Percentiles rank a stretch among this genome's conserved stretches.
Conservation (phyloP, 2,888 invertebrate genomes). For the Athrips mouffetella region DNA sequence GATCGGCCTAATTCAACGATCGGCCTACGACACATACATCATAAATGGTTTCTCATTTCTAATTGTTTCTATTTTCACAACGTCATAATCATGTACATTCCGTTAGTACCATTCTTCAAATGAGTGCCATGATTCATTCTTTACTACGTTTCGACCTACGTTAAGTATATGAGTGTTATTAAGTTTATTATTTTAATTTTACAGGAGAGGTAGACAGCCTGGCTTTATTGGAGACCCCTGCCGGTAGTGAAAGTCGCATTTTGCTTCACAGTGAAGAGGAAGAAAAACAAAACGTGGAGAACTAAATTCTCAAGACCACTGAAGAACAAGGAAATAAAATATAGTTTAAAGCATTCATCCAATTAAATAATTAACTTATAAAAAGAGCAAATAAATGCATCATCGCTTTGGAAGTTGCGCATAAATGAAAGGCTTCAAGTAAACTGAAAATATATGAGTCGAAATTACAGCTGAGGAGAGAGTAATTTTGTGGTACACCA, state of each 20-base stretch:
- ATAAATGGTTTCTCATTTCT: too few species aligned
- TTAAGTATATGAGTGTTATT: too few species aligned
- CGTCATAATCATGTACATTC: too few species aligned
- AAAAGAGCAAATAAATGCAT: not conserved
- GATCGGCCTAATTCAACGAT: too few species aligned
- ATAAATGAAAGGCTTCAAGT: not conserved
- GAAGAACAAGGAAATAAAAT: too few species aligned
- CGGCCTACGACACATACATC: too few species aligned
- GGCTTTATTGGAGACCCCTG: conserved; percentile 57
- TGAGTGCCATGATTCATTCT: not conserved
- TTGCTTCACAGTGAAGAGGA: conserved; percentile 50
- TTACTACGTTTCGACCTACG: not conserved
- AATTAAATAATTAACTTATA: not conserved
- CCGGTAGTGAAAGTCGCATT: conserved; percentile 61
- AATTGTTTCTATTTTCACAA: too few species aligned
- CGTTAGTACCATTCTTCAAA: too few species aligned
- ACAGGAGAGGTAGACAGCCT: conserved; percentile 70
- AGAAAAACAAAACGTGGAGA: conserved; percentile 36
- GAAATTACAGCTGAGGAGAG: not conserved
- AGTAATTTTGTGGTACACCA: conserved; percentile 7
- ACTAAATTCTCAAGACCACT: not conserved
- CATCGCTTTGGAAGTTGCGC: not conserved
- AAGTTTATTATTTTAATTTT: too few species aligned
- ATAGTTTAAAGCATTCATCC: not conserved
- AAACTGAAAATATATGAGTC: not conserved